Evolutionary conservation across 2,888 invertebrate genomes (phyloP).

Genomic region (Hydriomena furcata): DNA sequence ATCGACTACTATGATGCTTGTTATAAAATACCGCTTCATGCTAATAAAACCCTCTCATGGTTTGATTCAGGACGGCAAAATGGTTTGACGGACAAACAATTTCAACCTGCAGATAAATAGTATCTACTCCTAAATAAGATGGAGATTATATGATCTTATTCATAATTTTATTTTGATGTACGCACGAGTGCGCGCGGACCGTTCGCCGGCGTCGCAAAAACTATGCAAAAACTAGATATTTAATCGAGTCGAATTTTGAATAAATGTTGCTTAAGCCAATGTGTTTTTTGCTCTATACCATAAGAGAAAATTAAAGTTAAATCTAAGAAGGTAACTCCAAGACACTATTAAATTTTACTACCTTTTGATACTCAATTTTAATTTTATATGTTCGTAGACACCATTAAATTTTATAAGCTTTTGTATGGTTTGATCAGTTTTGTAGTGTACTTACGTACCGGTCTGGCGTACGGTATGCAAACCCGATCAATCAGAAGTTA

Average conservation of each 20-base stretch:
- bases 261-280: conserved; percentile 5
- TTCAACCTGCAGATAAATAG: neutral
- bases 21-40: too few relatives aligned
- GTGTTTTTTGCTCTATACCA: conserved; percentile 9
- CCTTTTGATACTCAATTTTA: neutral
- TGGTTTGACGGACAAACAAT: neutral
- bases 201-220: conserved; percentile 35
- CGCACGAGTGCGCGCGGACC: conserved; percentile 52
- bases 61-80: too few relatives aligned
- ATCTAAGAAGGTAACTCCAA: neutral
- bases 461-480: conserved; percentile 7
- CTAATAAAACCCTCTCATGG: too few relatives aligned
- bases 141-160: conserved; percentile 41
- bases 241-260: conserved; percentile 44
- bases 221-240: conserved; percentile 41
- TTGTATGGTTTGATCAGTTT: neutral
- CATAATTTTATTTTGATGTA: conserved; percentile 51
- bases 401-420: conserved; percentile 6
- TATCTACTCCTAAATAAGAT: neutral
- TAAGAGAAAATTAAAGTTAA: conserved; percentile 3
- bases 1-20: too few relatives aligned
- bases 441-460: neutral
- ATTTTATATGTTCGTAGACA: conserved; percentile 1
- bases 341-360: neutral
- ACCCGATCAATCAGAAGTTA: conserved; percentile 44